phyloP scores from a whole-genome alignment of 2,888 invertebrate genomes.

The Carpatolechia fugitivella region DNA sequence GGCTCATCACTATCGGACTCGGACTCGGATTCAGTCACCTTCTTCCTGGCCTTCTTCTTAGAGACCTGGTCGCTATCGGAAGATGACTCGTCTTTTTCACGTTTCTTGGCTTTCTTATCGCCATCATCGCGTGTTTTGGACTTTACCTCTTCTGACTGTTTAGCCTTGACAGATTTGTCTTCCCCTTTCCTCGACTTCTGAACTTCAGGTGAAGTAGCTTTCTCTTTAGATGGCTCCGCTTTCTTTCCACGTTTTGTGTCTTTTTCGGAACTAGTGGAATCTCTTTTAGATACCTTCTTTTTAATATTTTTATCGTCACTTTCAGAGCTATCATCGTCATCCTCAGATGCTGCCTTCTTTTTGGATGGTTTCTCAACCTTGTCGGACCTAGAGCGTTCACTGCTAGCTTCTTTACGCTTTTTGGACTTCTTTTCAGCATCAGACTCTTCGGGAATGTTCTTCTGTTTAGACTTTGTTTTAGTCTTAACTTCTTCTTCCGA shows the following conservation, averaged over 20 bases:
- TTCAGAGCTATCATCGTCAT: constrained; percentile 65
- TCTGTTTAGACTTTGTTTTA: constrained; percentile 70
- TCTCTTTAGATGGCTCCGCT: constrained; percentile 54
- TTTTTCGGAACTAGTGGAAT: constrained; percentile 66
- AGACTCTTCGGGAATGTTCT: constrained; percentile 71
- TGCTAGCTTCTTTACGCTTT: constrained; percentile 61
- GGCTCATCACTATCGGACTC: constrained; percentile 82
- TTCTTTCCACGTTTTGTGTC: constrained; percentile 64
- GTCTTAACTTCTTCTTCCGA: constrained; percentile 75
- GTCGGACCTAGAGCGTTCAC: constrained; percentile 58
- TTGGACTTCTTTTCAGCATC: constrained; percentile 67
- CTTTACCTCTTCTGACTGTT: constrained; percentile 75
- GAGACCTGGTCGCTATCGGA: constrained; percentile 73
- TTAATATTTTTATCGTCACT: constrained; percentile 76
- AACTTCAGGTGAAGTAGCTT: constrained; percentile 58
- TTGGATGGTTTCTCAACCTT: constrained; percentile 60
- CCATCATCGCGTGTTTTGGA: constrained; percentile 79
- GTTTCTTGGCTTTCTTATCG: constrained; percentile 80
- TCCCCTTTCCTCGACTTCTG: constrained; percentile 57
- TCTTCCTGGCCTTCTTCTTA: constrained; percentile 77
- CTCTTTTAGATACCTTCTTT: constrained; percentile 70
- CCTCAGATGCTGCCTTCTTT: constrained; percentile 66
- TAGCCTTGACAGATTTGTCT: constrained; percentile 69
- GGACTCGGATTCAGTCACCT: constrained; percentile 82
- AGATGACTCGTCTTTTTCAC: constrained; percentile 79